phyloP scores from a whole-genome alignment of 2,113 vertebrate species.

The Colistium nudipinnis region DNA sequence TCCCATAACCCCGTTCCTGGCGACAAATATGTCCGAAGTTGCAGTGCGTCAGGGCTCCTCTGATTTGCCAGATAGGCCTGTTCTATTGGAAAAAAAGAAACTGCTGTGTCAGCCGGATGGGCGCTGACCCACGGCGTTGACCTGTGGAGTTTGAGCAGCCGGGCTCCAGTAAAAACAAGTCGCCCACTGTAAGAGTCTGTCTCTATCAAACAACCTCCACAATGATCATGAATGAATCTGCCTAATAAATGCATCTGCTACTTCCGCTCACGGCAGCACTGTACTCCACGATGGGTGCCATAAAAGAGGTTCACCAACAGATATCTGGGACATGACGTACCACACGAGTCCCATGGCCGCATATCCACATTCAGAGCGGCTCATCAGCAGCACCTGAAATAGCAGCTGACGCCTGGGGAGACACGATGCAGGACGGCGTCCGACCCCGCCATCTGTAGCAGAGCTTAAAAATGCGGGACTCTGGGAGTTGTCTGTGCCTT shows the following conservation, averaged over 20 bases:
- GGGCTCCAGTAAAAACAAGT: slow-evolving; percentile 61
- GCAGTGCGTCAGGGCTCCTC: slow-evolving; percentile 58
- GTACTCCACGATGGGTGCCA: slow-evolving; percentile 4
- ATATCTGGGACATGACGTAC: slow-evolving; percentile 68
- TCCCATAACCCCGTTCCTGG: slow-evolving; percentile 71
- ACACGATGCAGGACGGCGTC: slow-evolving; percentile 34
- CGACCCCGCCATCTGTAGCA: slow-evolving; percentile 63
- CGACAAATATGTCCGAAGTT: slow-evolving; percentile 69
- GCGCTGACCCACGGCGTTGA: slow-evolving; percentile 60
- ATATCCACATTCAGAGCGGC: slow-evolving; percentile 46
- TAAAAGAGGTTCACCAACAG: slow-evolving; percentile 39
- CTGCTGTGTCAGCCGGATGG: slow-evolving; percentile 65
- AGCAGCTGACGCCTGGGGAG: slow-evolving; percentile 60
- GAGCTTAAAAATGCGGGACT: slow-evolving; percentile 46
- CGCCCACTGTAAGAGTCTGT: slow-evolving; percentile 16
- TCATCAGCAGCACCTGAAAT: slow-evolving; percentile 74
- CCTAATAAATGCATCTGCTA: slow-evolving; percentile 23
- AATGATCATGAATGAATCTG: slow-evolving; percentile 23
- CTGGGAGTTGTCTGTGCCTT: slow-evolving; percentile 31
- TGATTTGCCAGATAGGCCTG: slow-evolving; percentile 64
- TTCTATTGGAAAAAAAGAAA: slow-evolving; percentile 71
- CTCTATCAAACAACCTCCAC: slow-evolving; percentile 4
- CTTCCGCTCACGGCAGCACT: slow-evolving; percentile 12
- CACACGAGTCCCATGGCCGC: slow-evolving; percentile 61
- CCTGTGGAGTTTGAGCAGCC: slow-evolving; percentile 54